phyloP scores from a whole-genome alignment of 1,140 invertebrate species.

The Drosophila pallidifrons region DNA sequence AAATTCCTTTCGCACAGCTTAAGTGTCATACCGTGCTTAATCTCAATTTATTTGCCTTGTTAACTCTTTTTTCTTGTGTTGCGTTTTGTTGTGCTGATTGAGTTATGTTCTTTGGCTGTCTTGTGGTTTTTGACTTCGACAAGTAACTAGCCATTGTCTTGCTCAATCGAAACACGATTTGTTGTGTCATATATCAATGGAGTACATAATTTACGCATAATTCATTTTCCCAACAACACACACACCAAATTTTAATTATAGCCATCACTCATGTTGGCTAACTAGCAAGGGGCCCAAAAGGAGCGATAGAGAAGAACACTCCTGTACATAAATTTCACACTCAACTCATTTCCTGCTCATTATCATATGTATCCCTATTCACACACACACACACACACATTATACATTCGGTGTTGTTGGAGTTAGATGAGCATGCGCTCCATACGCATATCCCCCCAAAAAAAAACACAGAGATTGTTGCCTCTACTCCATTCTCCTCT shows the following conservation, averaged over 20 bases:
- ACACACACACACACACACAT: conserved; percentile 45
- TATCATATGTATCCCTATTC: conserved; percentile 64
- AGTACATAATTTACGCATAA: conserved; percentile 53
- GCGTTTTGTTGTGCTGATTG: neutral
- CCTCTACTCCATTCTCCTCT: neutral
- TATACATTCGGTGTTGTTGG: conserved; percentile 48
- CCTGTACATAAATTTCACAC: conserved; percentile 80
- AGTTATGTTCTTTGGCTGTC: conserved; percentile 21
- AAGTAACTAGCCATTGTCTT: conserved; percentile 25
- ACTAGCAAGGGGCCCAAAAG: conserved; percentile 35
- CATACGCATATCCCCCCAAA: conserved; percentile 25
- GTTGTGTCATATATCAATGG: conserved; percentile 41
- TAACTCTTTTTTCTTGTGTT: conserved; percentile 1
- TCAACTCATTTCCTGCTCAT: conserved; percentile 82
- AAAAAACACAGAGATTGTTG: neutral
- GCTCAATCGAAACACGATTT: conserved; percentile 47
- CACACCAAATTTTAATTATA: conserved; percentile 66
- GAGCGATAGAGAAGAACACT: conserved; percentile 43
- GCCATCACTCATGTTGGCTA: conserved; percentile 65
- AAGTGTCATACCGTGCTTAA: neutral
- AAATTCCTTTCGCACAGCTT: neutral
- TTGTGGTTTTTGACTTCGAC: neutral
- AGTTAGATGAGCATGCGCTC: conserved; percentile 54
- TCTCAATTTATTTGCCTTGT: conserved; percentile 23
- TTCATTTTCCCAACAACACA: conserved; percentile 42